Conservation (phyloP, 1,140 invertebrate species). For the Drosophila willistoni region DNA sequence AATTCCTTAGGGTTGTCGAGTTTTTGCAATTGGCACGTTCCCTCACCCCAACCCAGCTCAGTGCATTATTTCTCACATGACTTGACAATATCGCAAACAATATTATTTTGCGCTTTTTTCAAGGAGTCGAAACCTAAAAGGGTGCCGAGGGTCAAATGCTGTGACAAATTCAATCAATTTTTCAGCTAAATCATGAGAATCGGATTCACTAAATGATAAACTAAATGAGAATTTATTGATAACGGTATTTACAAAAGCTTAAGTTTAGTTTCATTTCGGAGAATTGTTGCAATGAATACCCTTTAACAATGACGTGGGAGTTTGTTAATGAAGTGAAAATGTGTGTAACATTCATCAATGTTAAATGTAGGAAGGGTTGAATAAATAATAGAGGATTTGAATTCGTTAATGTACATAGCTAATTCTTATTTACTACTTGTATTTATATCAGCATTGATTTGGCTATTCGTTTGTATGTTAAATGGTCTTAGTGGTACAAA, state of each 20-base stretch:
- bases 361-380: no score
- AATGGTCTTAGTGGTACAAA: no score
- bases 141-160: conserved; percentile 3
- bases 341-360: no score
- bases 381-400: no score
- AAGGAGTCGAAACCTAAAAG: conserved; percentile 31
- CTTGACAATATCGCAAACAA: conserved; percentile 53
- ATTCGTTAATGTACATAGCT: no score
- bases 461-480: no score
- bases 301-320: not conserved
- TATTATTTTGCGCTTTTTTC: conserved; percentile 71
- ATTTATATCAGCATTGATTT: no score
- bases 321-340: no score
- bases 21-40: not conserved
- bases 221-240: conserved; percentile 13
- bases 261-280: not conserved
- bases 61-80: conserved; percentile 50
- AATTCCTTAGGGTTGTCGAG: conserved; percentile 3
- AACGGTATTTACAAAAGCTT: not conserved
- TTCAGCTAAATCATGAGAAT: conserved; percentile 3
- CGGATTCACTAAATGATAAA: conserved; percentile 8
- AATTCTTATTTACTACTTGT: no score
- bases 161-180: conserved; percentile 10
- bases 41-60: not conserved
- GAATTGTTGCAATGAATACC: not conserved